Evolutionary conservation across 2,888 invertebrate genomes (phyloP).

Genomic region (Amblyjoppa proteus): DNA sequence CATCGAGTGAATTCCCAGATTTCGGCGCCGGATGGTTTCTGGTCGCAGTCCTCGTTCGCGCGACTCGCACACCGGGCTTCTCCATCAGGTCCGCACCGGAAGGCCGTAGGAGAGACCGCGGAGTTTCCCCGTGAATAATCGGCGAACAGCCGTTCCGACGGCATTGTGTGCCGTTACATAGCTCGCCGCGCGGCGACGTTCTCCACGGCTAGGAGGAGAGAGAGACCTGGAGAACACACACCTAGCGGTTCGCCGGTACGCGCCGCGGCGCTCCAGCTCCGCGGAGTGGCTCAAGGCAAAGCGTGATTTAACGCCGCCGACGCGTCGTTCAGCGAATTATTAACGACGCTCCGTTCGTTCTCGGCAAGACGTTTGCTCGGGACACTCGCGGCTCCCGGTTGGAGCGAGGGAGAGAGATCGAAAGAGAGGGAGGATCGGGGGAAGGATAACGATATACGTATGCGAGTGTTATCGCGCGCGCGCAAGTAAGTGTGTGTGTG

Average conservation of each 20-base stretch:
- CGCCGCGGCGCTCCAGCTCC: slow-evolving; percentile 6
- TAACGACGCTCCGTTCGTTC: slow-evolving; percentile 73
- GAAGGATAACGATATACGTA: slow-evolving; percentile 11
- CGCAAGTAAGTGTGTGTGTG: neutral
- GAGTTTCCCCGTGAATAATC: slow-evolving; percentile 67
- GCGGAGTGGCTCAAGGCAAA: slow-evolving; percentile 71
- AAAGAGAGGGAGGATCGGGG: slow-evolving; percentile 20
- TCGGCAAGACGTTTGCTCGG: slow-evolving; percentile 66
- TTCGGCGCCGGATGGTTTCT: slow-evolving; percentile 28
- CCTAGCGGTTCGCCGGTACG: slow-evolving; percentile 20
- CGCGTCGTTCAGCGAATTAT: slow-evolving; percentile 74
- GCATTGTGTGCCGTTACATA: slow-evolving; percentile 59
- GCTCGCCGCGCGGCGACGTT: slow-evolving; percentile 17
- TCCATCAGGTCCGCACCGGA: slow-evolving; percentile 33
- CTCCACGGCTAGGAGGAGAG: slow-evolving; percentile 7
- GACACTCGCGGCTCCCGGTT: slow-evolving; percentile 48
- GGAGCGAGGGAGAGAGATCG: slow-evolving; percentile 15
- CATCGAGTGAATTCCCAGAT: slow-evolving; percentile 53
- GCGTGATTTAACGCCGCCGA: slow-evolving; percentile 74
- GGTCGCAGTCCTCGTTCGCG: slow-evolving; percentile 19
- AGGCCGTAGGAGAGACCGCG: slow-evolving; percentile 10
- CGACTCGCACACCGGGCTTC: slow-evolving; percentile 41
- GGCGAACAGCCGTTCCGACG: slow-evolving; percentile 63
- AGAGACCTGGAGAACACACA: slow-evolving; percentile 47
- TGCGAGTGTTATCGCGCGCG: neutral